A percentile compares a stretch with the other conserved stretches of the same genome.
phyloP scores from a whole-genome alignment of 2,888 invertebrate genomes.

The Mylabris sibirica region DNA sequence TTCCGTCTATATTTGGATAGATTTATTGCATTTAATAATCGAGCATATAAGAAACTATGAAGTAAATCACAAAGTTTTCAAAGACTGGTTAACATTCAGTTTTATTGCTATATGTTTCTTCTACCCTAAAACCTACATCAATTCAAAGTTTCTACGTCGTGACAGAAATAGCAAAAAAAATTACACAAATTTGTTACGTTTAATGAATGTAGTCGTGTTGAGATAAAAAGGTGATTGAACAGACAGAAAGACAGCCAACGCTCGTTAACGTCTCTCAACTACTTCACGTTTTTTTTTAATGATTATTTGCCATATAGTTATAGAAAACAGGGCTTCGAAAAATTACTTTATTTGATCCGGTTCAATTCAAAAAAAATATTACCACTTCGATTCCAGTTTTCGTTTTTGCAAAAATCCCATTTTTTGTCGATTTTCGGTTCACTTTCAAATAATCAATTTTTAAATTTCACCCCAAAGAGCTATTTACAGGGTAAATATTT shows the following conservation, averaged over 20 bases:
- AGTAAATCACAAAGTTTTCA: conserved; percentile 35
- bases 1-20: conserved; percentile 37
- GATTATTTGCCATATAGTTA: neutral
- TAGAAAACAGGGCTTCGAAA: too few relatives aligned
- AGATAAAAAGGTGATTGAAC: neutral
- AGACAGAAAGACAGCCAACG: neutral
- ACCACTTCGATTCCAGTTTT: too few relatives aligned
- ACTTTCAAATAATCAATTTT: too few relatives aligned
- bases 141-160: conserved; percentile 7
- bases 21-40: conserved; percentile 55
- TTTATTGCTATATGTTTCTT: conserved; percentile 26
- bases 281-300: neutral
- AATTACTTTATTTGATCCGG: too few relatives aligned
- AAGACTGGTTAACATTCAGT: conserved; percentile 34
- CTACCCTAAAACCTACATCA: neutral
- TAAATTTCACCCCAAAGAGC: too few relatives aligned
- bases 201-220: neutral
- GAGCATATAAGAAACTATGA: conserved; percentile 40
- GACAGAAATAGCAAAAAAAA: neutral
- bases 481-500: too few relatives aligned
- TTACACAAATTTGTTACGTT: neutral
- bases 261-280: neutral
- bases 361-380: too few relatives aligned
- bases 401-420: too few relatives aligned
- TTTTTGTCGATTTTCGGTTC: too few relatives aligned